phyloP scores from a whole-genome alignment of 2,888 invertebrate species.

The Archaeoteleia sp. region DNA sequence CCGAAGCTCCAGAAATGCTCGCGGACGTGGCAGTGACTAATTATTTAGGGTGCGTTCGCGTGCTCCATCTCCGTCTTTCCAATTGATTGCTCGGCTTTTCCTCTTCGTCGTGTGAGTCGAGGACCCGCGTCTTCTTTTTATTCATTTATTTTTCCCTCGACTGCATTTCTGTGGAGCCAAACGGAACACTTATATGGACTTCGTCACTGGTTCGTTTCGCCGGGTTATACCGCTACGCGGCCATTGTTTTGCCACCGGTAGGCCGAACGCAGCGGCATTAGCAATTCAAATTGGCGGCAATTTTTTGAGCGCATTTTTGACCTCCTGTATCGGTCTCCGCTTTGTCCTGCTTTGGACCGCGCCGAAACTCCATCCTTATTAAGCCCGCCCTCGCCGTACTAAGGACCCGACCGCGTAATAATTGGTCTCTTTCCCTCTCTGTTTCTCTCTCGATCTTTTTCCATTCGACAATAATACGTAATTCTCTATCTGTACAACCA shows the following conservation, averaged over 20 bases:
- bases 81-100: constrained; percentile 29
- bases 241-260: constrained; percentile 73
- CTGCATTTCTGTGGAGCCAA: constrained; percentile 73
- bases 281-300: constrained; percentile 76
- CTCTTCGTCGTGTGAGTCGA: constrained; percentile 45
- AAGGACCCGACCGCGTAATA: constrained; percentile 62
- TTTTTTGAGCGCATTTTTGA: constrained; percentile 75
- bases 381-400: constrained; percentile 74
- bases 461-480: constrained; percentile 36
- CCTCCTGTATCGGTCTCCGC: constrained; percentile 73
- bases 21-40: constrained; percentile 72
- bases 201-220: constrained; percentile 72
- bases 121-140: constrained; percentile 55
- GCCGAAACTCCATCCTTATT: constrained; percentile 74
- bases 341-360: constrained; percentile 60
- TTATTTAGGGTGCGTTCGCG: constrained; percentile 70
- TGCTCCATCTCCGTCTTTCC: constrained; percentile 53
- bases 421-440: constrained; percentile 48
- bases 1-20: constrained; percentile 45
- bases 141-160: constrained; percentile 69
- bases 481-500: constrained; percentile 29
- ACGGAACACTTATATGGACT: constrained; percentile 74
- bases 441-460: constrained; percentile 36
- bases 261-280: constrained; percentile 68
- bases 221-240: constrained; percentile 71